Conservation (phyloP, 1,140 invertebrate genomes). For the Hylaeus anthracinus region DNA sequence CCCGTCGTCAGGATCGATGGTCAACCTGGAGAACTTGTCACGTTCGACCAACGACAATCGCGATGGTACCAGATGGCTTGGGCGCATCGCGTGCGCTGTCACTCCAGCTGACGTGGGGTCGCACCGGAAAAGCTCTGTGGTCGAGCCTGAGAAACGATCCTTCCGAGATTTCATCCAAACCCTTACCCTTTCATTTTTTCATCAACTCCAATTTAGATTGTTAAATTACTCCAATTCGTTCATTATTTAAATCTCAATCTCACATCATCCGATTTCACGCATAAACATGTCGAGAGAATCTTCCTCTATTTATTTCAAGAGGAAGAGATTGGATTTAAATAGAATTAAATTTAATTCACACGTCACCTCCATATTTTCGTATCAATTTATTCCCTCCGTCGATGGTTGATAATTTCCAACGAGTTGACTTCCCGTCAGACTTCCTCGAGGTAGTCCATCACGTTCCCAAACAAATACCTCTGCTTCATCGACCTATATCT, state of each 20-base stretch:
- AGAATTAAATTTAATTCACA: too few relatives aligned
- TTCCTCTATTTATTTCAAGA: too few relatives aligned
- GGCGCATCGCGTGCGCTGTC: constrained; percentile 73
- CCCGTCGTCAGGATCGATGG: constrained; percentile 41
- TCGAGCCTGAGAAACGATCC: constrained; percentile 59
- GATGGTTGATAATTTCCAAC: not conserved
- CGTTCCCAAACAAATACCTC: constrained; percentile 13
- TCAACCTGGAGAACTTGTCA: constrained; percentile 62
- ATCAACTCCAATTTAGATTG: too few relatives aligned
- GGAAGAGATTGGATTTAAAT: too few relatives aligned
- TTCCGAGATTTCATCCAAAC: constrained; percentile 60
- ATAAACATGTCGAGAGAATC: too few relatives aligned
- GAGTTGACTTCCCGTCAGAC: not conserved
- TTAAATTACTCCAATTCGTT: too few relatives aligned
- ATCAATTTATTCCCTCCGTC: not conserved
- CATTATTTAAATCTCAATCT: too few relatives aligned
- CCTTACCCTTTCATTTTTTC: too few relatives aligned
- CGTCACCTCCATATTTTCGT: not conserved
- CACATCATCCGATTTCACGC: too few relatives aligned
- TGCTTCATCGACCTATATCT: not conserved
- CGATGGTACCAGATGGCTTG: constrained; percentile 66
- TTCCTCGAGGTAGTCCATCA: not conserved
- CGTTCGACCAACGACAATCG: constrained; percentile 67
- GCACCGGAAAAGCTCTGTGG: constrained; percentile 71
- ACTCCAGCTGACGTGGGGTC: constrained; percentile 67